Percentiles rank a stretch among this genome's conserved stretches.
Conservation (phyloP, 1,140 invertebrate species). For the Diploscapter pachys region DNA sequence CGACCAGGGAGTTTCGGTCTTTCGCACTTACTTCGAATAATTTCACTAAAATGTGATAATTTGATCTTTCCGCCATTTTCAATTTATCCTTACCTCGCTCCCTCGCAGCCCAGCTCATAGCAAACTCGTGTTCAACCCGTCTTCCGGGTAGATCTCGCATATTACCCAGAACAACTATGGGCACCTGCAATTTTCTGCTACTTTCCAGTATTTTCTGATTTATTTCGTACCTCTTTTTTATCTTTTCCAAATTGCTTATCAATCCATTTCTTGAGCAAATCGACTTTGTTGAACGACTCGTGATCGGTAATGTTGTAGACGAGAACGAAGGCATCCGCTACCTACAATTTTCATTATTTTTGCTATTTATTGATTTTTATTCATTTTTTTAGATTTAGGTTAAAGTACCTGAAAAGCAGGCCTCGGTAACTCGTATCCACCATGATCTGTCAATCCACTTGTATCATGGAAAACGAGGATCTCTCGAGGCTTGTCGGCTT, state of each 20-base stretch:
- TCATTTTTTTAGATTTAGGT: constrained; percentile 6
- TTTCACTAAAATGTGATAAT: constrained; percentile 40
- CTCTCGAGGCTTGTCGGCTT: constrained; percentile 39
- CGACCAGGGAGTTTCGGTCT: constrained; percentile 48
- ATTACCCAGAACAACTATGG: constrained; percentile 52
- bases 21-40: constrained; percentile 45
- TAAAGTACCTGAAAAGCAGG: constrained; percentile 45
- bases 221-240: constrained; percentile 49
- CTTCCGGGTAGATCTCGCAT: constrained; percentile 44
- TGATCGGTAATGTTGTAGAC: constrained; percentile 51
- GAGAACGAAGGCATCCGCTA: constrained; percentile 56
- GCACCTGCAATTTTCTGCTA: constrained; percentile 27
- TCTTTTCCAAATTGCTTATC: constrained; percentile 51
- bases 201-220: background rate
- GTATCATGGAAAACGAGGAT: constrained; percentile 56
- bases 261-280: constrained; percentile 52
- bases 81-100: constrained; percentile 39
- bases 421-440: constrained; percentile 42
- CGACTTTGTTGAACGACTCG: constrained; percentile 53
- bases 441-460: constrained; percentile 43
- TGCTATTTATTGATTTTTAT: background rate
- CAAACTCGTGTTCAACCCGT: constrained; percentile 48
- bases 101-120: constrained; percentile 44
- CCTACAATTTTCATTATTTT: constrained; percentile 34
- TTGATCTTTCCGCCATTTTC: background rate